Conservation (phyloP, 1,140 invertebrate species). For the Sycobia sp. region DNA sequence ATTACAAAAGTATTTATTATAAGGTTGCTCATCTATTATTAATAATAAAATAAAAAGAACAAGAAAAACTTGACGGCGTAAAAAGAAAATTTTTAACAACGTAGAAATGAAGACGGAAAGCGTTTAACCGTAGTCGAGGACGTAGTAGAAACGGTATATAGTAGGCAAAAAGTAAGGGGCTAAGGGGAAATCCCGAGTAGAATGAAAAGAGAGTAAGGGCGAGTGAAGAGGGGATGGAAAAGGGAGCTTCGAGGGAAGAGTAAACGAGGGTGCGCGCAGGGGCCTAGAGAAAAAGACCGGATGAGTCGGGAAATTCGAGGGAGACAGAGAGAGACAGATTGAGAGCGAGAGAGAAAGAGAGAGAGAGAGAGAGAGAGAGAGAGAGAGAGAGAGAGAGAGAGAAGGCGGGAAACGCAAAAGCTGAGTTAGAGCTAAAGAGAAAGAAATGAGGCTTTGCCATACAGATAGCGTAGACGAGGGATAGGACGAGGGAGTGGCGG, state of each 20-base stretch:
- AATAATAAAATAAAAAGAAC: no score
- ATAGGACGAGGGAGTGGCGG: neutral
- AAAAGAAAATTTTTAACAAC: conserved; percentile 1
- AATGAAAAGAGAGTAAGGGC: conserved; percentile 22
- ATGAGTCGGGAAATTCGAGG: no score
- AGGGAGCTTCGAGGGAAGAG: conserved; percentile 5
- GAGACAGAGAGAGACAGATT: no score
- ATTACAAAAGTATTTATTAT: no score
- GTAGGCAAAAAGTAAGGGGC: neutral
- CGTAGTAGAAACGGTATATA: neutral
- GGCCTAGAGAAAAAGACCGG: no score
- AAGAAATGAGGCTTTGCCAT: no score
- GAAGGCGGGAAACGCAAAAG: neutral
- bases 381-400: neutral
- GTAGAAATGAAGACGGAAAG: conserved; percentile 16
- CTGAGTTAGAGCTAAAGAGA: no score
- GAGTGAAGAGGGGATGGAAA: neutral
- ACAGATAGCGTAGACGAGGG: no score
- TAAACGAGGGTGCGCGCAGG: conserved; percentile 24
- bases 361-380: neutral
- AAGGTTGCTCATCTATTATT: no score
- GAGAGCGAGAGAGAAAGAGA: conserved; percentile 1
- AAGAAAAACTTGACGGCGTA: no score
- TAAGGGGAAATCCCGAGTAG: conserved; percentile 10
- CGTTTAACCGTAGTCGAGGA: neutral